Percentiles rank a stretch among this genome's conserved stretches.
Conservation (phyloP, 2,113 vertebrate genomes). For the Psilopogon haemacephalus region DNA sequence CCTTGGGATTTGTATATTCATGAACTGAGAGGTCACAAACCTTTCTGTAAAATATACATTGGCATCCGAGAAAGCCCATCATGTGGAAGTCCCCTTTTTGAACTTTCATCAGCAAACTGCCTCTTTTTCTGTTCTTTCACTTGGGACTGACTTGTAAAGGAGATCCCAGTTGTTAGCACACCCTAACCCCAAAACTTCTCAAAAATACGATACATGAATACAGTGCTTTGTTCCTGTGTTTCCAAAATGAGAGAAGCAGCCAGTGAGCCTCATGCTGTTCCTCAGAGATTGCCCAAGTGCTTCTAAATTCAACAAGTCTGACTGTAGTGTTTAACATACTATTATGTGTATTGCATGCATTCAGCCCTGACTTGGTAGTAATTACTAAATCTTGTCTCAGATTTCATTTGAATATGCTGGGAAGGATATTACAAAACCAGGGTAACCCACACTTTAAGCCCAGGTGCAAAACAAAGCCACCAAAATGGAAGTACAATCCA, state of each 20-base stretch:
- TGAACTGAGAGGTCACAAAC: constrained; percentile 5
- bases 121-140: not conserved
- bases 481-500: not conserved
- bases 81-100: not conserved
- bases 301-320: not conserved
- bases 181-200: not conserved
- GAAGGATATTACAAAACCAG: not conserved
- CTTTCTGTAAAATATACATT: not conserved
- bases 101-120: constrained; percentile 6
- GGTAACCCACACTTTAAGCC: not conserved
- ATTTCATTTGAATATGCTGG: not conserved
- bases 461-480: not conserved
- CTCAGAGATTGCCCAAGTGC: not conserved
- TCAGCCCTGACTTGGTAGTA: not conserved
- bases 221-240: not conserved
- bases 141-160: not conserved
- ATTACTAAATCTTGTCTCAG: not conserved
- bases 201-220: not conserved
- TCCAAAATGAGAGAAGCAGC: not conserved
- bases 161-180: not conserved
- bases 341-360: fast-evolving
- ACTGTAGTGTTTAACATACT: not conserved
- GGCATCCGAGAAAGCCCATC: not conserved
- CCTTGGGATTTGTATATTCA: not conserved
- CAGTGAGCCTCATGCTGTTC: not conserved